These are phyloP conservation scores for Hepsetus odoe DNA, from an alignment of 2,113 vertebrate species.

Conservation along the genomic window DNA sequence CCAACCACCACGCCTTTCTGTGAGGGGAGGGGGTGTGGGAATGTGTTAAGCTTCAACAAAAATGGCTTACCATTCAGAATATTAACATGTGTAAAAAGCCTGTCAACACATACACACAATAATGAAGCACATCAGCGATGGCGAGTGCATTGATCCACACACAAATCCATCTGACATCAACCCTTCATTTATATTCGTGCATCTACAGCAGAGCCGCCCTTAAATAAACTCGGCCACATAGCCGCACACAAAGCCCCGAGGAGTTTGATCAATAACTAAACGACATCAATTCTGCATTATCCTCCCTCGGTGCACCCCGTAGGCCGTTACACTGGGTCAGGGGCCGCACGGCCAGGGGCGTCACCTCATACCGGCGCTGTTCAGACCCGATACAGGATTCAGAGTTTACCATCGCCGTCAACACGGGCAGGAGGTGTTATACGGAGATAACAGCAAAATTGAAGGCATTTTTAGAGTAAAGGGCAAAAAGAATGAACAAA, in stretches of 20 bases:
- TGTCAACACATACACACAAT: not conserved
- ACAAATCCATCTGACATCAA: conserved; percentile 77
- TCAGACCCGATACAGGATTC: conserved; percentile 73
- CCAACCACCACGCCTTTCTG: too few species aligned
- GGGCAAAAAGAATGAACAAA: not conserved
- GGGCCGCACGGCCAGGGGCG: conserved; percentile 85
- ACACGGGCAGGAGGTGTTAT: conserved; percentile 2
- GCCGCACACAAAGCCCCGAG: conserved; percentile 76
- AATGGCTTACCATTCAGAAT: too few species aligned
- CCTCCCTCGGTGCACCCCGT: conserved; percentile 86
- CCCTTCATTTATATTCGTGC: conserved; percentile 99
- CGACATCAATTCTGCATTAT: conserved; percentile 98
- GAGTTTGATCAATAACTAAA: conserved; percentile 89
- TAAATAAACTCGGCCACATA: conserved; percentile 96
- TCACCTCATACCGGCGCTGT: conserved; percentile 87
- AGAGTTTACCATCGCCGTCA: not conserved
- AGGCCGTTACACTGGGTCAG: conserved; percentile 86
- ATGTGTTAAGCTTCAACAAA: too few species aligned
- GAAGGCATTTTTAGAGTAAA: conserved; percentile 10
- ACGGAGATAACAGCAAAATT: not conserved
- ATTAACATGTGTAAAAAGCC: conserved; percentile 47
- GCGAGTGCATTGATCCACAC: conserved; percentile 14
- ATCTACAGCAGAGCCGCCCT: conserved; percentile 81
- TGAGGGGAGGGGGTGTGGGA: too few species aligned
- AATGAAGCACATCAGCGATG: not conserved